Evolutionary conservation across 2,797 vertebrate species (phyloP).

Genomic region (Oceanodroma leucorhoa): DNA sequence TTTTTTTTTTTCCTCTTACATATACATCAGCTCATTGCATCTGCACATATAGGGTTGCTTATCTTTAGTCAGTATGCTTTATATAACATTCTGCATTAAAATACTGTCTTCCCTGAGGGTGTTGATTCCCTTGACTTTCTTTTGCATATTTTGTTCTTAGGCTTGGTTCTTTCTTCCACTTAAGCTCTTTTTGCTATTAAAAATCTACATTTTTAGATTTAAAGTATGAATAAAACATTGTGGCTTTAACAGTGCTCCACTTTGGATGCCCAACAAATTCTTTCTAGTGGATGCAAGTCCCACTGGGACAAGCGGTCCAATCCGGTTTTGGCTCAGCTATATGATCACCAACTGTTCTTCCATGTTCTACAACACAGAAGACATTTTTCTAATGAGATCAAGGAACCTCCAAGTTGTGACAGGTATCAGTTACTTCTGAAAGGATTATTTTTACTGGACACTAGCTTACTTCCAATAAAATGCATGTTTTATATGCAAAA

Average conservation of each 20-base stretch:
- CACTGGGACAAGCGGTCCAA: neutral
- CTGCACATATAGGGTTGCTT: accelerated
- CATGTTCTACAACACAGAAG: neutral
- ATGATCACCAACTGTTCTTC: neutral
- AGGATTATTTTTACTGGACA: accelerated
- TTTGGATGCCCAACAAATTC: neutral
- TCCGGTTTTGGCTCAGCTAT: neutral
- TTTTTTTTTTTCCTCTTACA: neutral
- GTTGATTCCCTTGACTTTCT: neutral
- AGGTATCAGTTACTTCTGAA: neutral
- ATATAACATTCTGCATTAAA: neutral
- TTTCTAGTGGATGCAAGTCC: neutral
- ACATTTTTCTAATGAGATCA: neutral
- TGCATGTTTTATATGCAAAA: accelerated
- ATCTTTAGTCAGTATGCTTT: neutral
- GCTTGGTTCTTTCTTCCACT: neutral
- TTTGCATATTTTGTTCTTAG: neutral
- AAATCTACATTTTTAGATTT: neutral
- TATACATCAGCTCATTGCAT: neutral
- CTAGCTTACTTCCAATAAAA: neutral
- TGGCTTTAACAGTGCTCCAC: neutral
- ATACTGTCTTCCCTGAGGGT: neutral
- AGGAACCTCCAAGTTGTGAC: neutral
- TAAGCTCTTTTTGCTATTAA: neutral
- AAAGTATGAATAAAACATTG: neutral